Conservation (phyloP, 2,888 invertebrate genomes). For the Microplitis deprimator region DNA sequence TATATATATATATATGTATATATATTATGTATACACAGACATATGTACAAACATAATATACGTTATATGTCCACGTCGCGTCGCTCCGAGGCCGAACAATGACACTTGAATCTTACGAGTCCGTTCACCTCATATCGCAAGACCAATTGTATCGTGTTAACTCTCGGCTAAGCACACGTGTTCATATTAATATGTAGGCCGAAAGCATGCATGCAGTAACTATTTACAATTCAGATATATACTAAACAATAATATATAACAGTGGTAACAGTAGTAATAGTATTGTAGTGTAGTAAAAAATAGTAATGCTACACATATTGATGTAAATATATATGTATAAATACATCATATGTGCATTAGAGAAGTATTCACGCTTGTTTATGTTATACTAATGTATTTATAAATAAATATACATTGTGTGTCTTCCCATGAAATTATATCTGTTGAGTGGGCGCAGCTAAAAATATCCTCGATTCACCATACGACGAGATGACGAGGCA, state of each 20-base stretch:
- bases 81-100: constrained; percentile 42
- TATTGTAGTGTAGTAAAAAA: too few relatives aligned
- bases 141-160: constrained; percentile 29
- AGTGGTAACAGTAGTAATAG: too few relatives aligned
- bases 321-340: not conserved
- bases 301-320: too few relatives aligned
- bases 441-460: constrained; percentile 29
- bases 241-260: not conserved
- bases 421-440: constrained; percentile 21
- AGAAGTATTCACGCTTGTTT: not conserved
- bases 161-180: constrained; percentile 22
- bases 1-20: not conserved
- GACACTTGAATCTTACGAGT: constrained; percentile 58
- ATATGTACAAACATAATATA: not conserved
- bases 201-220: constrained; percentile 10
- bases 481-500: constrained; percentile 3
- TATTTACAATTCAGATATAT: constrained; percentile 16
- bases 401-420: constrained; percentile 15
- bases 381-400: constrained; percentile 14
- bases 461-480: constrained; percentile 22
- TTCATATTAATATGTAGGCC: constrained; percentile 33
- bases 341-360: not conserved
- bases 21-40: not conserved
- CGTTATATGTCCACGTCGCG: constrained; percentile 15
- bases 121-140: constrained; percentile 59